Conservation (phyloP, 2,888 invertebrate genomes). For the Baronia brevicornis region DNA sequence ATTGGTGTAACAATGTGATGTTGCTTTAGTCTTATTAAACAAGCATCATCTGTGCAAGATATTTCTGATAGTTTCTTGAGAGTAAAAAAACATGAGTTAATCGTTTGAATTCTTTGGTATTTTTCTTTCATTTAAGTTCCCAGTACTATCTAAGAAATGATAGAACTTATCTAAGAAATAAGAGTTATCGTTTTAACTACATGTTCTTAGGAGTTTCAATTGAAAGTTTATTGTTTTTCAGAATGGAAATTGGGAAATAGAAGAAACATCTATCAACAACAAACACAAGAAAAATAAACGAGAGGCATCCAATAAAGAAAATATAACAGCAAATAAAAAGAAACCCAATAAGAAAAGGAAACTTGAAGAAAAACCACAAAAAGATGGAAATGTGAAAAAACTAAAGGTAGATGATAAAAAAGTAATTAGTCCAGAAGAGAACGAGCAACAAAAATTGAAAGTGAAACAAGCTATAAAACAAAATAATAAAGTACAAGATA, state of each 20-base stretch:
- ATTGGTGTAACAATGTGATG: too few relatives aligned
- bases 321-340: conserved; percentile 30
- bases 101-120: too few relatives aligned
- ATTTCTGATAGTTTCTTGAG: too few relatives aligned
- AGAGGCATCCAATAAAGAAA: conserved; percentile 38
- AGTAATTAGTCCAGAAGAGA: neutral
- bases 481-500: conserved; percentile 15
- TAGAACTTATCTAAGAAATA: too few relatives aligned
- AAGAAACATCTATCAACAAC: conserved; percentile 30
- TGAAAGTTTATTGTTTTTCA: conserved; percentile 23
- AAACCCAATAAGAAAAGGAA: conserved; percentile 27
- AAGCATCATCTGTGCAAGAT: too few relatives aligned
- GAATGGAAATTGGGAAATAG: conserved; percentile 48
- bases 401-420: conserved; percentile 13
- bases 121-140: too few relatives aligned
- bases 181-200: too few relatives aligned
- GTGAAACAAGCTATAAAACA: conserved; percentile 12
- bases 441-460: conserved; percentile 2
- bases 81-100: too few relatives aligned
- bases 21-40: too few relatives aligned
- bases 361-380: conserved; percentile 17
- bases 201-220: neutral
- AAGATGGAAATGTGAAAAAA: conserved; percentile 19
- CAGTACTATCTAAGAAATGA: too few relatives aligned
- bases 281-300: conserved; percentile 30